phyloP scores from a whole-genome alignment of 1,140 invertebrate genomes.

The Portunus trituberculatus region DNA sequence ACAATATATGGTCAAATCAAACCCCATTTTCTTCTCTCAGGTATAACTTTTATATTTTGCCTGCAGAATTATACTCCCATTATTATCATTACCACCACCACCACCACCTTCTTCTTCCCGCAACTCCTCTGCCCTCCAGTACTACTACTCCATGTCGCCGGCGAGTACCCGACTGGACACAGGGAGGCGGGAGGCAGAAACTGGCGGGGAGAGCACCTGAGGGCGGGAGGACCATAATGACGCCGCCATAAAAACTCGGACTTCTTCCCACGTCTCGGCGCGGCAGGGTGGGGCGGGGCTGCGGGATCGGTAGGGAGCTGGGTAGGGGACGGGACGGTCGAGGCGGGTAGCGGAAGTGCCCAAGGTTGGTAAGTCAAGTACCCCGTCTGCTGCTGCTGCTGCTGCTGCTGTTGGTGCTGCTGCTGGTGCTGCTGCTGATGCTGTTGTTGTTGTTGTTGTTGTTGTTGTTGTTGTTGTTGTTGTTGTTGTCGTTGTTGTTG shows the following conservation, averaged over 20 bases:
- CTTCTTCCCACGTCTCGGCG: background rate
- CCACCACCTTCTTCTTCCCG: background rate
- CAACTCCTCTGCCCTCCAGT: background rate
- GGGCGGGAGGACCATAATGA: background rate
- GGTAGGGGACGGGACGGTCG: slow-evolving; percentile 26
- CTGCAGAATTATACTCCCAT: background rate
- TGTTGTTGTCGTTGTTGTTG: no score
- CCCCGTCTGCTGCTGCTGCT: slow-evolving; percentile 54
- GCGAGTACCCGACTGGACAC: background rate
- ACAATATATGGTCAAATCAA: background rate
- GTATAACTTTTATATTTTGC: background rate
- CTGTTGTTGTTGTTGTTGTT: background rate
- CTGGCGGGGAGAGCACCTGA: slow-evolving; percentile 1
- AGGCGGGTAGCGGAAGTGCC: slow-evolving; percentile 57
- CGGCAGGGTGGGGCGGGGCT: background rate
- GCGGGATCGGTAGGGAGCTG: slow-evolving; percentile 29
- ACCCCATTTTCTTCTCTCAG: background rate
- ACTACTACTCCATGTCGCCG: background rate
- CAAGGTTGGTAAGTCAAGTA: slow-evolving; percentile 67
- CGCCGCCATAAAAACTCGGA: slow-evolving; percentile 24
- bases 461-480: background rate
- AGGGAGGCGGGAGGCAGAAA: slow-evolving; percentile 13
- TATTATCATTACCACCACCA: background rate
- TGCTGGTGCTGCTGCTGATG: background rate
- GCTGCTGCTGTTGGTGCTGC: background rate